Percentiles rank a stretch among this genome's conserved stretches.
Evolutionary conservation across 2,113 vertebrate genomes (phyloP).

Genomic region (Indicator indicator): DNA sequence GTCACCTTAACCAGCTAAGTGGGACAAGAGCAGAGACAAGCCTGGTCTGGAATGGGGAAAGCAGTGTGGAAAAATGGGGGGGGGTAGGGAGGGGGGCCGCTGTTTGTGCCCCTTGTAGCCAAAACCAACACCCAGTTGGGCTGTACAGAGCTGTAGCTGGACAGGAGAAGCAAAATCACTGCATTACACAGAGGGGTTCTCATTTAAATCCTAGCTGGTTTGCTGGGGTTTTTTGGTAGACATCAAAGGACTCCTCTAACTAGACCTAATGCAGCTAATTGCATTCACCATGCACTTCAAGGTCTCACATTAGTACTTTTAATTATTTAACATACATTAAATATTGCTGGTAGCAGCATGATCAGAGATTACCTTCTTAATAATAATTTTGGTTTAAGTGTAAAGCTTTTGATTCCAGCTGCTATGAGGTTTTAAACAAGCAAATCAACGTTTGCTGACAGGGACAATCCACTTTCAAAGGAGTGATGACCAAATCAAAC

Average conservation of each 20-base stretch:
- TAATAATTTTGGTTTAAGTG: neutral
- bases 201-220: neutral
- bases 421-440: neutral
- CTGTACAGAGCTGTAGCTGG: neutral
- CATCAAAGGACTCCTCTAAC: neutral
- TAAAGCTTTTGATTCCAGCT: slow-evolving; percentile 35
- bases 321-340: slow-evolving; percentile 42
- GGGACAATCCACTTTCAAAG: neutral
- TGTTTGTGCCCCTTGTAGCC: neutral
- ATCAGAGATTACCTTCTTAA: neutral
- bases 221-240: neutral
- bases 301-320: neutral
- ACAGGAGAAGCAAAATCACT: neutral
- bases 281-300: neutral
- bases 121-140: no score
- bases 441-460: neutral
- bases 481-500: neutral
- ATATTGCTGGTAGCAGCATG: slow-evolving; percentile 24
- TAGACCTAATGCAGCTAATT: neutral
- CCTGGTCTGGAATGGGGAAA: neutral
- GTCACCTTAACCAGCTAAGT: neutral
- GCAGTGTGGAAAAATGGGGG: neutral
- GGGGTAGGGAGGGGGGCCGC: no score
- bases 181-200: neutral
- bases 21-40: neutral